These are phyloP conservation scores for Cyclargus thomasi DNA, from an alignment of 1,140 invertebrate genomes.

Conservation along the genomic window DNA sequence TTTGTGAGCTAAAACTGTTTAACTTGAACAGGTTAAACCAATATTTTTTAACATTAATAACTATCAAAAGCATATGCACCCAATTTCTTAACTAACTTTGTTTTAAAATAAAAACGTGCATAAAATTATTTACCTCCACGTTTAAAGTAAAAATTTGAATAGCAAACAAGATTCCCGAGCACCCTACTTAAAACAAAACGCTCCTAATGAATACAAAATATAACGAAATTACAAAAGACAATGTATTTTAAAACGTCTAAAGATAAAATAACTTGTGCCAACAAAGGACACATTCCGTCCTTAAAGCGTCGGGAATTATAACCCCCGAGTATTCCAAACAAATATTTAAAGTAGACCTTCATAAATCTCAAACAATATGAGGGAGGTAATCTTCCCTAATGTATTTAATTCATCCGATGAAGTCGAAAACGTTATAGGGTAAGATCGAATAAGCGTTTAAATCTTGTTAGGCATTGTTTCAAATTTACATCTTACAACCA, in stretches of 20 bases:
- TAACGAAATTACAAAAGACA: slow-evolving; percentile 1
- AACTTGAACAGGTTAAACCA: too few relatives aligned
- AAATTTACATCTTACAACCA: too few relatives aligned
- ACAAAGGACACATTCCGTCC: slow-evolving; percentile 6
- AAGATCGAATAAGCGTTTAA: not conserved
- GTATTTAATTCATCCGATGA: not conserved
- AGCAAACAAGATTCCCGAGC: not conserved
- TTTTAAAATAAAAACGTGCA: not conserved
- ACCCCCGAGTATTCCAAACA: slow-evolving; percentile 1
- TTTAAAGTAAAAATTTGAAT: not conserved
- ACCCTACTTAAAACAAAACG: not conserved
- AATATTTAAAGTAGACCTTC: slow-evolving; percentile 2
- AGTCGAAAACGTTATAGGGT: not conserved
- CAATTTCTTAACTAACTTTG: too few relatives aligned
- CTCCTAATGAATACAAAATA: slow-evolving; percentile 1
- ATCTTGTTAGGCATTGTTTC: too few relatives aligned
- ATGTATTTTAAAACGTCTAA: not conserved
- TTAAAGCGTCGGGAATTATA: not conserved
- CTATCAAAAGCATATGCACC: too few relatives aligned
- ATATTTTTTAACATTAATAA: too few relatives aligned
- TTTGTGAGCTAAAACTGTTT: too few relatives aligned
- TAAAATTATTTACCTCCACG: not conserved
- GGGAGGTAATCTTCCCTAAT: not conserved
- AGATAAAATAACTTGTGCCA: not conserved
- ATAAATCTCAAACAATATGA: slow-evolving; percentile 5